Evolutionary conservation across 2,113 vertebrate genomes (phyloP), one percentile per base, ranked within the genome.

Genomic region (Hippolais icterina): DNA sequence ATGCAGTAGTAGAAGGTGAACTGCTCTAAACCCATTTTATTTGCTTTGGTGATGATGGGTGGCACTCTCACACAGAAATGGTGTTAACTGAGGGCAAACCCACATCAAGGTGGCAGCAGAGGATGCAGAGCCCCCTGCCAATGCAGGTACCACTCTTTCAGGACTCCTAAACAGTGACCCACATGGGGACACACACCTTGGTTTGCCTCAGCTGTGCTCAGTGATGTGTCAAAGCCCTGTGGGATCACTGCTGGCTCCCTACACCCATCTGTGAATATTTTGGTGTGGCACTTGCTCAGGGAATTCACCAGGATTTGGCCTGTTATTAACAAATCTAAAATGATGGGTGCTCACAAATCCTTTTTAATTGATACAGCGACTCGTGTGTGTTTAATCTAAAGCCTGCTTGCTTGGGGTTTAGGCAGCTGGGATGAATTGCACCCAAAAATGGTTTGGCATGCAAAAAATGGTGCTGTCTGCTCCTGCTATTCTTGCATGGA

Each of bases 91-190:
- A 33, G 47, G 57, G 47, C 28, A 92, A 59, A 75, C 20, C 61
- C 24, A 2, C 19, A 17, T 39, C 49, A 20, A 19, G 8, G 52
- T 68, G 56, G 33, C 52, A 64, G 47, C 1, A n/a, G 65, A 59
- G 49, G 56, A 50, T 70, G 64, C 33, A 31, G 41, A 74, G 15
- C 39, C 22, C 22, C 35, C 61, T 5, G 3, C 15, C 69, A 61
- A 2, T 12, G 18, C 4, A 25, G 0, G 3, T 29, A 27, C 3
- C n/a, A 6, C 5, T 11, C 23, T 35, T 37, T 23, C 29, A 64
- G 50, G 35, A 4, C 27, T 71, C 69, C 61, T 15, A 31, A 37
- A 44, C 59, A 47, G 20, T 19, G 15, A 3, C 6, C 10, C 29
- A 19, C 15, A 5, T 9, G 13, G 31, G 29, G 16, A 66, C 63